A percentile compares a stretch with the other conserved stretches of the same genome.
phyloP scores from a whole-genome alignment of 2,113 vertebrate genomes.

The Bufo gargarizans region DNA sequence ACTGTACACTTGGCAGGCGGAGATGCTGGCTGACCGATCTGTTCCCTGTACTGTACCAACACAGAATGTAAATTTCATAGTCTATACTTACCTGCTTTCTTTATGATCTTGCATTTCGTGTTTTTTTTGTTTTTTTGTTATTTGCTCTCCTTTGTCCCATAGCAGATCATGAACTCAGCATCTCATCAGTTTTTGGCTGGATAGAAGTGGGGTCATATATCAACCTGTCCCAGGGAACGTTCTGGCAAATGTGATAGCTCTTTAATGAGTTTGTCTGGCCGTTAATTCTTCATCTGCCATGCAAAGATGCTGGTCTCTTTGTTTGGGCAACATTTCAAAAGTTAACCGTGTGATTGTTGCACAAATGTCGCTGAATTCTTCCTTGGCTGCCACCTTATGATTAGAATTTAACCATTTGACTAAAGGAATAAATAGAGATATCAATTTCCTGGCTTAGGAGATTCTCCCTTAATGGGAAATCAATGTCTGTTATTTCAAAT shows the following conservation, averaged over 20 bases:
- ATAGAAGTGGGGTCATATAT: slow-evolving; percentile 49
- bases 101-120: slow-evolving; percentile 23
- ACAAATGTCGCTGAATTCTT: slow-evolving; percentile 52
- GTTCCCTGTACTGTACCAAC: background rate
- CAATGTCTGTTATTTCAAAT: background rate
- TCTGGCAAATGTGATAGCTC: slow-evolving; percentile 58
- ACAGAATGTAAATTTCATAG: slow-evolving; percentile 15
- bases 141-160: slow-evolving; percentile 45
- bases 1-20: slow-evolving; percentile 28
- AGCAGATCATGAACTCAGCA: slow-evolving; percentile 54
- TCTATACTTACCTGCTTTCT: slow-evolving; percentile 49
- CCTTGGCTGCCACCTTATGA: slow-evolving; percentile 36
- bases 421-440: background rate
- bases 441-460: background rate
- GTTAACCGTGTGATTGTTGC: slow-evolving; percentile 56
- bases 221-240: slow-evolving; percentile 56
- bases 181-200: slow-evolving; percentile 53
- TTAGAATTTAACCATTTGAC: slow-evolving; percentile 35
- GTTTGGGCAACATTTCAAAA: slow-evolving; percentile 56
- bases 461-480: background rate
- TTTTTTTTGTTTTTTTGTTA: slow-evolving; percentile 1
- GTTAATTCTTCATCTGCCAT: slow-evolving; percentile 59
- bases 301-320: slow-evolving; percentile 57
- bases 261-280: slow-evolving; percentile 59
- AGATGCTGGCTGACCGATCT: background rate